Conservation (phyloP, 2,113 vertebrate genomes). For the Rhinolophus ferrumequinum region DNA sequence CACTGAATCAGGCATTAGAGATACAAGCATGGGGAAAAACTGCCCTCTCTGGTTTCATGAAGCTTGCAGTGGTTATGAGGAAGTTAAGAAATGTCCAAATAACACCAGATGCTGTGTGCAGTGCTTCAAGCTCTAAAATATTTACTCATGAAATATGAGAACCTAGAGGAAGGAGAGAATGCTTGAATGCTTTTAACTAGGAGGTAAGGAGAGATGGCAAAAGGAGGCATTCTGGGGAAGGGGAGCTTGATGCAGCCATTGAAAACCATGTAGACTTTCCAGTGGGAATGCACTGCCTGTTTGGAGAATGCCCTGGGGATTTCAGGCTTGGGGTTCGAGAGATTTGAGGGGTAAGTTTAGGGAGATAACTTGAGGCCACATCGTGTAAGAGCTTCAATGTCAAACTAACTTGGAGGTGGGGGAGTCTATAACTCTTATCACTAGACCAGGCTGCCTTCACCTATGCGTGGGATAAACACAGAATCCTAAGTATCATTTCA, state of each 20-base stretch:
- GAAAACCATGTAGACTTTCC: neutral
- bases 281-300: neutral
- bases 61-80: neutral
- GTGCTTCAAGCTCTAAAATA: neutral
- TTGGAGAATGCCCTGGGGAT: neutral
- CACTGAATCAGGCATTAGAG: neutral
- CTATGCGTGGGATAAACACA: neutral
- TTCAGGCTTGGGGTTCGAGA: neutral
- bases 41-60: neutral
- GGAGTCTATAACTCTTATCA: neutral
- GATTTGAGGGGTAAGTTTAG: slow-evolving; percentile 5
- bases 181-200: neutral
- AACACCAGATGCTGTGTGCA: neutral
- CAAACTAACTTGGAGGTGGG: neutral
- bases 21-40: neutral
- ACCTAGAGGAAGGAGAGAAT: neutral
- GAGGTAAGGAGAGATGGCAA: neutral
- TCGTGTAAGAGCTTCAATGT: neutral
- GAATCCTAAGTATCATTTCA: neutral
- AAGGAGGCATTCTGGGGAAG: neutral
- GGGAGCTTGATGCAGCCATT: neutral
- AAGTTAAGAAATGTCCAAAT: slow-evolving; percentile 19
- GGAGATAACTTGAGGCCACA: neutral
- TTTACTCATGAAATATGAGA: slow-evolving; percentile 10
- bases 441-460: neutral